These are phyloP conservation scores for Aphidius gifuensis DNA, from an alignment of 1,140 invertebrate species.

Conservation along the genomic window DNA sequence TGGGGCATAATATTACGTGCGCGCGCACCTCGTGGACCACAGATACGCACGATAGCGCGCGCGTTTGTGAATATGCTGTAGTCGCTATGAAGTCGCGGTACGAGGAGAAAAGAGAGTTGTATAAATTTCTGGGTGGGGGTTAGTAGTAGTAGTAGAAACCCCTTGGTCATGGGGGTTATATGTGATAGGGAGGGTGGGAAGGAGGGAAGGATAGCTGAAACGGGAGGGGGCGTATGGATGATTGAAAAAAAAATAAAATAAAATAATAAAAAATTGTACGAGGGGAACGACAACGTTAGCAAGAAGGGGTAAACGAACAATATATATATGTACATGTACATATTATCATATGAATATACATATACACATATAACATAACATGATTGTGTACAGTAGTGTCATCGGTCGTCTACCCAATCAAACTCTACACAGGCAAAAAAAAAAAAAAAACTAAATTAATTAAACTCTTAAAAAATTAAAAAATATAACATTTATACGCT, in stretches of 20 bases:
- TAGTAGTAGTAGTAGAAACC: background rate
- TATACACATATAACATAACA: conserved; percentile 28
- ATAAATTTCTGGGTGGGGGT: conserved; percentile 3
- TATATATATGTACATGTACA: no score
- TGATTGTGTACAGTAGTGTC: no score
- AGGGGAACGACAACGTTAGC: conserved; percentile 11
- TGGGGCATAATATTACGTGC: conserved; percentile 11
- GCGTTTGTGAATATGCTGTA: background rate
- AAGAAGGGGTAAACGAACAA: no score
- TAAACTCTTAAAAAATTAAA: no score
- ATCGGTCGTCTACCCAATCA: no score
- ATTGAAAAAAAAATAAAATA: conserved; percentile 28
- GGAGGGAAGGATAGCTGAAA: conserved; percentile 1
- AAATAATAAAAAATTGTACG: conserved; percentile 3
- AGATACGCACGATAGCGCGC: conserved; percentile 23
- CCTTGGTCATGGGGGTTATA: background rate
- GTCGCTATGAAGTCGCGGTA: conserved; percentile 24
- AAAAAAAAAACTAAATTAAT: no score
- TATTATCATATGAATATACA: no score
- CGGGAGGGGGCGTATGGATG: conserved; percentile 21
- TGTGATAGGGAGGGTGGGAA: conserved; percentile 8
- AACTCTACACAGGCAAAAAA: no score
- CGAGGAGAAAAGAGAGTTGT: conserved; percentile 23
- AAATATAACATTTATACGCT: no score
- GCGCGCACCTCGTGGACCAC: conserved; percentile 31